Percentiles rank a stretch among this genome's conserved stretches.
Evolutionary conservation across 2,797 vertebrate genomes (phyloP).

Genomic region (Gadopsis marmoratus): DNA sequence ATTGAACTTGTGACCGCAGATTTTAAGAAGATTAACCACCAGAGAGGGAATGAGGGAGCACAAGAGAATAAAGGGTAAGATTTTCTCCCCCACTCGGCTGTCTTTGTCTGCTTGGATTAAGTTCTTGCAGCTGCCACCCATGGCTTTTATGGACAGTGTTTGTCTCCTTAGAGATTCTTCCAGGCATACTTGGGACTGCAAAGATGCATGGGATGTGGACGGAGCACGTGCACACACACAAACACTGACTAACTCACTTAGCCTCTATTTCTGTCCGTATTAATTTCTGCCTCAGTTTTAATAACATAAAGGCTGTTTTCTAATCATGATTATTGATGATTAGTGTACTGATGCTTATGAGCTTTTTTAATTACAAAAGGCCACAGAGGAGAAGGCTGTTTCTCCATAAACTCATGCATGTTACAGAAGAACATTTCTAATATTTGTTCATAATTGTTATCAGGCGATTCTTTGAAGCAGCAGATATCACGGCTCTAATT

Average conservation of each 20-base stretch:
- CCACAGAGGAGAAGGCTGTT: constrained; percentile 24
- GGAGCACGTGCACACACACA: constrained; percentile 35
- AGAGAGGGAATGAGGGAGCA: constrained; percentile 80
- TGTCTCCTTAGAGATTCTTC: constrained; percentile 77
- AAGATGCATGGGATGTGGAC: constrained; percentile 61
- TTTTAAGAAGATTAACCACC: constrained; percentile 86
- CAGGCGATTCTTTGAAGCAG: constrained; percentile 15
- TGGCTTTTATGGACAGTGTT: constrained; percentile 83
- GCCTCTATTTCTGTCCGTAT: constrained; percentile 26
- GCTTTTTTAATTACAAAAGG: constrained; percentile 37
- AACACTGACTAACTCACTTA: constrained; percentile 19
- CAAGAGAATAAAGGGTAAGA: constrained; percentile 80
- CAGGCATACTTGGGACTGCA: constrained; percentile 69
- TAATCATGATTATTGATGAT: constrained; percentile 51
- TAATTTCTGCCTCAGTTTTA: constrained; percentile 47
- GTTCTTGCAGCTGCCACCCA: constrained; percentile 85
- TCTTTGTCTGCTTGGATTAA: constrained; percentile 85
- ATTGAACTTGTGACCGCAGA: constrained; percentile 85
- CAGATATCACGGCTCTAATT: constrained; percentile 17
- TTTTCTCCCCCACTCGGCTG: constrained; percentile 80
- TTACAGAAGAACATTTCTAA: not conserved
- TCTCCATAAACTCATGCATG: constrained; percentile 3
- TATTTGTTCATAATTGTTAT: not conserved
- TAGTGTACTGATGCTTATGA: constrained; percentile 27
- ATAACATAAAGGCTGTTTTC: constrained; percentile 49